Conservation (phyloP, 2,888 invertebrate genomes). For the Stratiomys singularior region DNA sequence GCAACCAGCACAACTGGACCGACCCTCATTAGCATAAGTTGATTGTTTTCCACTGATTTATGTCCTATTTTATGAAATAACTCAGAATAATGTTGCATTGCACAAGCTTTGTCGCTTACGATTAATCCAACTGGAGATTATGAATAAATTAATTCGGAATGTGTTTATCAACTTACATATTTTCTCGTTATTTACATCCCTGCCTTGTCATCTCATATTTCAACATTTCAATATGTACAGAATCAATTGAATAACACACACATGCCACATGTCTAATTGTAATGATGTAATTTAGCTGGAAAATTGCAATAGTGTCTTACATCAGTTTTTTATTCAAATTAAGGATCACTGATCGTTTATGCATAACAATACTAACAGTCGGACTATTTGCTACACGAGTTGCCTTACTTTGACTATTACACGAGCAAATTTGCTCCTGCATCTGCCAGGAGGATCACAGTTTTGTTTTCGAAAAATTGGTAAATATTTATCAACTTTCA, state of each 20-base stretch:
- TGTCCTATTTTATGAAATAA: background rate
- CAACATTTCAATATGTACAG: background rate
- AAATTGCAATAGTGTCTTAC: conserved; percentile 43
- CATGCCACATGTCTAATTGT: background rate
- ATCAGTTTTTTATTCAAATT: conserved; percentile 45
- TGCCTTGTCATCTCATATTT: background rate
- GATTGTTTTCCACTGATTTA: conserved; percentile 2
- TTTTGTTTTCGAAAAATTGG: too few species aligned
- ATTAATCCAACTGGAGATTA: background rate
- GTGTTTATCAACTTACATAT: conserved; percentile 1
- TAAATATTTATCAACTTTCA: background rate
- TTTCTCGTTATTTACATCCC: conserved; percentile 18
- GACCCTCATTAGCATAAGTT: too few species aligned
- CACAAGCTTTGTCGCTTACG: background rate
- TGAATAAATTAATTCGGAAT: conserved; percentile 13
- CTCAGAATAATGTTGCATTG: background rate
- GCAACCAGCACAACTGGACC: too few species aligned
- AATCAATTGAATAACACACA: conserved; percentile 21
- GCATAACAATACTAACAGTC: background rate
- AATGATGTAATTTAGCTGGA: conserved; percentile 41
- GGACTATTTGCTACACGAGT: background rate
- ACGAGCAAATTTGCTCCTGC: background rate
- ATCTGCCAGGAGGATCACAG: background rate
- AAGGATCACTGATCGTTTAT: conserved; percentile 36
- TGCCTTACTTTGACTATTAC: too few species aligned